Evolutionary conservation across 2,888 invertebrate species (phyloP).

Genomic region (Baccha elongata): DNA sequence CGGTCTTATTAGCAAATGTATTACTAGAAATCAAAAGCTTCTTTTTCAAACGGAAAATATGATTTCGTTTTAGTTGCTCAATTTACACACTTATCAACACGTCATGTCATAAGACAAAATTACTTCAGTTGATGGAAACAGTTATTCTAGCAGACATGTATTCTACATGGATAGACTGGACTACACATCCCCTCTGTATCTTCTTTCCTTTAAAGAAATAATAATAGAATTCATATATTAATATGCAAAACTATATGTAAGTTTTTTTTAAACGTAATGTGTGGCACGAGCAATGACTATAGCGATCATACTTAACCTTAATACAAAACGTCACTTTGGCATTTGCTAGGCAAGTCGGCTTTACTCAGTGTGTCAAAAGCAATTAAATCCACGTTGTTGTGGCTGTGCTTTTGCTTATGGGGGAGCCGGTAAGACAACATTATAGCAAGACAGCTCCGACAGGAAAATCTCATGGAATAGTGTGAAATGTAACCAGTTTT

Average conservation of each 20-base stretch:
- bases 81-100: background rate
- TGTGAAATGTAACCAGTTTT: constrained; percentile 41
- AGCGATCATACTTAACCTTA: constrained; percentile 53
- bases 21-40: background rate
- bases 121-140: background rate
- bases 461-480: constrained; percentile 28
- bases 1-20: background rate
- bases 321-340: constrained; percentile 47
- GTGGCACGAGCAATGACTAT: constrained; percentile 1
- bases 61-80: background rate
- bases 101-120: background rate
- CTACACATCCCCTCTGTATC: background rate
- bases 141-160: background rate
- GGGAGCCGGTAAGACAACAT: constrained; percentile 41
- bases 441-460: constrained; percentile 40
- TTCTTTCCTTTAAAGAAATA: background rate
- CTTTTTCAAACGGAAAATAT: background rate
- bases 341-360: constrained; percentile 35
- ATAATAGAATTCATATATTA: background rate
- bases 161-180: background rate
- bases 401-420: constrained; percentile 12
- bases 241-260: constrained; percentile 16
- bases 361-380: constrained; percentile 58
- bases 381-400: constrained; percentile 49
- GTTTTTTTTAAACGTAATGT: background rate